Percentiles rank a stretch among this genome's conserved stretches.
phyloP scores from a whole-genome alignment of 2,888 invertebrate species.

The Drosophila multiciliata region DNA sequence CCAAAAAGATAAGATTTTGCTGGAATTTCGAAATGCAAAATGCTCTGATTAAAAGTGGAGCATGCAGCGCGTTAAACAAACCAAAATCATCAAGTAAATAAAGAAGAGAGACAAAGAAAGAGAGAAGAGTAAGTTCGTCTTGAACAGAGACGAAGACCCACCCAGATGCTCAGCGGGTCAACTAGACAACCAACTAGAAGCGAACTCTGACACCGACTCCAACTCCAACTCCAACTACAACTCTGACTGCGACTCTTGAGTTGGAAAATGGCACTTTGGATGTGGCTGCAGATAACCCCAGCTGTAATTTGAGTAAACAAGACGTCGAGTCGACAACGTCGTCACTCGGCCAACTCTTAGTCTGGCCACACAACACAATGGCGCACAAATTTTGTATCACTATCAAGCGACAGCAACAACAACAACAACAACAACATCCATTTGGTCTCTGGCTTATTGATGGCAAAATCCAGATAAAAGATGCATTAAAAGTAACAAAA shows the following conservation, averaged over 20 bases:
- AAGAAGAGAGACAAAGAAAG: background rate
- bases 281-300: constrained; percentile 61
- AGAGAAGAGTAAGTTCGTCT: background rate
- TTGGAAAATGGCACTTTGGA: constrained; percentile 48
- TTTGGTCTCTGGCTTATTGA: constrained; percentile 62
- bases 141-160: constrained; percentile 6
- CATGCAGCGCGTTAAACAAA: constrained; percentile 48
- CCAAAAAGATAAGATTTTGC: constrained; percentile 30
- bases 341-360: constrained; percentile 59
- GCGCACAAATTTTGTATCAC: constrained; percentile 73
- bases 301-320: constrained; percentile 75
- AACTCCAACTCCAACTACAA: constrained; percentile 7
- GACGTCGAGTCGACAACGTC: constrained; percentile 42
- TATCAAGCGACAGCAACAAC: constrained; percentile 46
- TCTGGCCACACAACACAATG: constrained; percentile 53
- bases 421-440: constrained; percentile 43
- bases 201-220: constrained; percentile 30
- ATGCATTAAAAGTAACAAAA: constrained; percentile 79
- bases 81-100: constrained; percentile 32
- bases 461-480: constrained; percentile 78
- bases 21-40: constrained; percentile 55
- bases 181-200: constrained; percentile 44
- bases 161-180: constrained; percentile 44
- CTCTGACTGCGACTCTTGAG: constrained; percentile 31
- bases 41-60: constrained; percentile 37